Evolutionary conservation across 1,140 invertebrate species (phyloP).

Genomic region (Artemia franciscana): DNA sequence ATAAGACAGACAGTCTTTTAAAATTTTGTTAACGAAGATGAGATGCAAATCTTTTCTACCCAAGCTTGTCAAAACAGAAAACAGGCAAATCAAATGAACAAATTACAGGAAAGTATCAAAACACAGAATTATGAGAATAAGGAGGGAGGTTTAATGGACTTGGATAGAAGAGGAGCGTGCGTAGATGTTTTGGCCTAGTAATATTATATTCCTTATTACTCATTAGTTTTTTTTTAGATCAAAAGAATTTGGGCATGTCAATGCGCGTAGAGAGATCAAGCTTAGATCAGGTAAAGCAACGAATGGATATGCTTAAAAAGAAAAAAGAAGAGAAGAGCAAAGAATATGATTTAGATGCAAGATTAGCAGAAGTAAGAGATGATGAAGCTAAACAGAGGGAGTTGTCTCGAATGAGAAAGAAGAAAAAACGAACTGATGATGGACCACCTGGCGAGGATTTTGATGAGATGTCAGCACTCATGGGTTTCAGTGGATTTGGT

Average conservation of each 20-base stretch:
- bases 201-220: no score
- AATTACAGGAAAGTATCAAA: no score
- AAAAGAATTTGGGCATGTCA: conserved; percentile 94
- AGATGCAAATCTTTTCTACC: no score
- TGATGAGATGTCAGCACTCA: conserved; percentile 68
- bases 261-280: conserved; percentile 93
- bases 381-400: conserved; percentile 89
- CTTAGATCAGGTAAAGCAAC: conserved; percentile 80
- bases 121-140: no score
- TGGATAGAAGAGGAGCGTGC: no score
- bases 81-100: no score
- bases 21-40: no score
- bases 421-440: conserved; percentile 53
- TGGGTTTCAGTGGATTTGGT: conserved; percentile 94
- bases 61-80: no score
- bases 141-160: no score
- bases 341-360: conserved; percentile 78
- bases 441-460: conserved; percentile 23
- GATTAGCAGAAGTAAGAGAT: conserved; percentile 79
- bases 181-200: no score
- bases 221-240: no score
- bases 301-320: conserved; percentile 79
- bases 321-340: conserved; percentile 88
- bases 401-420: conserved; percentile 65
- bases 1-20: no score